These are phyloP conservation scores for Siniperca knerii DNA, from an alignment of 2,113 vertebrate genomes.

Conservation along the genomic window DNA sequence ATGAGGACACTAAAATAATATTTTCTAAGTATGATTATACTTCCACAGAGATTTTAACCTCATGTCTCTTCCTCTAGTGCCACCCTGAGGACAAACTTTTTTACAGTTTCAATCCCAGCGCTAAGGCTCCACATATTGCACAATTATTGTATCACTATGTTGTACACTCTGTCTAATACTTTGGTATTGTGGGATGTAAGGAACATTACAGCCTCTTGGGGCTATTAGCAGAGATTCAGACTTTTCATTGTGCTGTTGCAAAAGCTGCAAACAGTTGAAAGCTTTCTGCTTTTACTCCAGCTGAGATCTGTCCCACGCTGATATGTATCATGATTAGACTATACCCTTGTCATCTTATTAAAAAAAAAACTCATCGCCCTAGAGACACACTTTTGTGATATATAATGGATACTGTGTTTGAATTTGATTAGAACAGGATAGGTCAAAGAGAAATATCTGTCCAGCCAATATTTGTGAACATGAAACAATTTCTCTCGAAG, in stretches of 20 bases:
- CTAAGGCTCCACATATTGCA: not conserved
- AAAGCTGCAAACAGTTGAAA: not conserved
- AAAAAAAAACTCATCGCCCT: not conserved
- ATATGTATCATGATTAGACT: not conserved
- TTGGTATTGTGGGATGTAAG: not conserved
- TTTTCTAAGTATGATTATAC: not conserved
- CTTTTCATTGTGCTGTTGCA: not conserved
- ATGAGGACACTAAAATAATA: not conserved
- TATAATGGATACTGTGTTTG: constrained; percentile 6
- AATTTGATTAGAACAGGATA: not conserved
- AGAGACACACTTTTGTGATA: not conserved
- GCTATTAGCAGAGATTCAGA: not conserved
- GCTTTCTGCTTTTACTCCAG: not conserved
- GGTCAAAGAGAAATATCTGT: not conserved
- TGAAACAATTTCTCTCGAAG: constrained; percentile 21
- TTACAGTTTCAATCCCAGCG: not conserved
- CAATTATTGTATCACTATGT: not conserved
- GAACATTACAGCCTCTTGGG: not conserved
- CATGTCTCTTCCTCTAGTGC: not conserved
- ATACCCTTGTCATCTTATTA: constrained; percentile 4
- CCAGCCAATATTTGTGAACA: constrained; percentile 35
- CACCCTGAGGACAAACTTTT: constrained; percentile 4
- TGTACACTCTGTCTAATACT: not conserved
- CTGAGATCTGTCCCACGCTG: not conserved
- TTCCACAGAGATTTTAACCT: not conserved